Evolutionary conservation across 2,113 vertebrate genomes (phyloP).

Genomic region (Hipposideros armiger): DNA sequence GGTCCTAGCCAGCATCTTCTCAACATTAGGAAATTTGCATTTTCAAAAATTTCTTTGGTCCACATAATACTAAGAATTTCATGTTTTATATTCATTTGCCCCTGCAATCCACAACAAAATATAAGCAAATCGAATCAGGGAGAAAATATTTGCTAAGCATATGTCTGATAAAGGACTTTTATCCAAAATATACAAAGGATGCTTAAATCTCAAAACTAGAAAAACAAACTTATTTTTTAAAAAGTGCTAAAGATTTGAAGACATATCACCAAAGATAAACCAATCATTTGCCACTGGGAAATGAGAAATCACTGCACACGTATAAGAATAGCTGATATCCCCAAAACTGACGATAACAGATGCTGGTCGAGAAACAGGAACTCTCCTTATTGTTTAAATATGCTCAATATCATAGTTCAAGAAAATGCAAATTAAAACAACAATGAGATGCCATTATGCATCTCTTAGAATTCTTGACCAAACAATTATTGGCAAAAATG

Average conservation of each 20-base stretch:
- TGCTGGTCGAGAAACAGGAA: neutral
- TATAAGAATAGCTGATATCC: neutral
- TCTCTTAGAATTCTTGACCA: neutral
- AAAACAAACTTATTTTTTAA: neutral
- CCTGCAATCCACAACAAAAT: constrained; percentile 1
- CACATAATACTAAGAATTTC: neutral
- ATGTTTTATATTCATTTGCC: neutral
- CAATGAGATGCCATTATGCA: neutral
- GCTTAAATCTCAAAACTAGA: neutral
- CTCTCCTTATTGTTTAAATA: neutral
- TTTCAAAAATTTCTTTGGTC: neutral
- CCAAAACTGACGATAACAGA: neutral
- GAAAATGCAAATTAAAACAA: constrained; percentile 5
- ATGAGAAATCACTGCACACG: neutral
- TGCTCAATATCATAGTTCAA: neutral
- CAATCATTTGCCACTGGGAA: neutral
- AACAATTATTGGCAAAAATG: neutral
- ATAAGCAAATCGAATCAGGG: neutral
- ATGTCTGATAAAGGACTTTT: neutral
- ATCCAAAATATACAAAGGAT: neutral
- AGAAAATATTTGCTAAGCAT: neutral
- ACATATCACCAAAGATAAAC: neutral
- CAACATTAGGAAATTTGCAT: neutral
- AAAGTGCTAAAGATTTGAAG: neutral
- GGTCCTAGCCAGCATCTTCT: neutral